Conservation (phyloP, 2,888 invertebrate species). For the Hyalella azteca region DNA sequence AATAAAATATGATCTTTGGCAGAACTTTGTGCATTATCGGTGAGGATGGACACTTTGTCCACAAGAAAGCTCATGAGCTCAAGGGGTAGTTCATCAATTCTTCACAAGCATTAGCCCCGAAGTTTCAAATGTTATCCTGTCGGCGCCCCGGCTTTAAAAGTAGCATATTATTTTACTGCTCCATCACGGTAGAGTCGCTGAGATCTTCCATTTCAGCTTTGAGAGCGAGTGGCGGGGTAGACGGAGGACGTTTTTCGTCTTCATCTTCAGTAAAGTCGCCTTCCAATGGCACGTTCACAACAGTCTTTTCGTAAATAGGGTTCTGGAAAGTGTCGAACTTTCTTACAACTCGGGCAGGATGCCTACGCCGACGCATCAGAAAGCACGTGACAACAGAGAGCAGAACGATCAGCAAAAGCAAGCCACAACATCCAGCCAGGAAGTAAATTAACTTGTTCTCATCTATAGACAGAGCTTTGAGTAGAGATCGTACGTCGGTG, state of each 20-base stretch:
- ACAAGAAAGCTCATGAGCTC: too few species aligned
- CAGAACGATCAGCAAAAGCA: neutral
- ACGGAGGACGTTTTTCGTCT: conserved; percentile 23
- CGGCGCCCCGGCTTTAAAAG: too few species aligned
- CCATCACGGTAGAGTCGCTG: conserved; percentile 55
- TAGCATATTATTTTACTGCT: conserved; percentile 41
- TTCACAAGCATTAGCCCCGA: too few species aligned
- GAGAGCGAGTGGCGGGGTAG: conserved; percentile 37
- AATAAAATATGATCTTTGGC: too few species aligned
- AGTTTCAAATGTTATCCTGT: too few species aligned
- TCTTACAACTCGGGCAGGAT: neutral
- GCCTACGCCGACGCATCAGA: neutral
- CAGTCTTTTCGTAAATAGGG: conserved; percentile 57
- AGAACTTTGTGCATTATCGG: too few species aligned
- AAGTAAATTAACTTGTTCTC: neutral
- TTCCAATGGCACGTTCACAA: conserved; percentile 51
- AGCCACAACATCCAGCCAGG: neutral
- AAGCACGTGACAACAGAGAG: neutral
- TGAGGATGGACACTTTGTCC: too few species aligned
- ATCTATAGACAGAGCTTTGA: conserved; percentile 19
- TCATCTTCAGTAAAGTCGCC: conserved; percentile 33
- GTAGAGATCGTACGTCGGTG: neutral
- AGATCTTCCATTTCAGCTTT: conserved; percentile 54
- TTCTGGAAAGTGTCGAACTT: conserved; percentile 58
- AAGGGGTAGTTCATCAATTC: too few species aligned